Evolutionary conservation across 2,888 invertebrate genomes (phyloP).

Genomic region (Limnephilus rhombicus): DNA sequence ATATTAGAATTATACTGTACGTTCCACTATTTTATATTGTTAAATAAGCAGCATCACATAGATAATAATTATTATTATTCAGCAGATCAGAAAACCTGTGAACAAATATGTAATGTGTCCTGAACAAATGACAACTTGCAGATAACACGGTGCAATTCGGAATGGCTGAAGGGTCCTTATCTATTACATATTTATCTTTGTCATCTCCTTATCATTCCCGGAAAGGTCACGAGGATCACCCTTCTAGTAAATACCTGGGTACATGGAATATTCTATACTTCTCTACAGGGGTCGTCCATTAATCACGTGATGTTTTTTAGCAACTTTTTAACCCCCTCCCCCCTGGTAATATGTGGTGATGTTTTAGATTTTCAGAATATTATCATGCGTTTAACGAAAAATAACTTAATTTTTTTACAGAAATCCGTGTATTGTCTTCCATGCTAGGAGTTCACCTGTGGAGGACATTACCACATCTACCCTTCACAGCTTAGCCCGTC

Average conservation of each 20-base stretch:
- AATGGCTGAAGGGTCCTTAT: neutral
- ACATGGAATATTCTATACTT: neutral
- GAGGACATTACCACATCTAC: neutral
- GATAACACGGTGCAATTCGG: neutral
- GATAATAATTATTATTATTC: neutral
- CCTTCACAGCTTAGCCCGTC: neutral
- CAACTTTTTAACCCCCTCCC: no score
- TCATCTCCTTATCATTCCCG: neutral
- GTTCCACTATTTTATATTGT: neutral
- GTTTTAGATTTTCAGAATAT: no score
- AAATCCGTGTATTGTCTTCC: no score
- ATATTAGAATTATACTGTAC: no score
- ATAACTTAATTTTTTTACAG: no score
- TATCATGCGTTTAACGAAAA: no score
- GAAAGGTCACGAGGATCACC: neutral
- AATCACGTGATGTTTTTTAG: no score
- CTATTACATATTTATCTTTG: neutral
- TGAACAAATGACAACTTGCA: neutral
- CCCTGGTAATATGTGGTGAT: no score
- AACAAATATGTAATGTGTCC: neutral
- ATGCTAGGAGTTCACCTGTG: no score
- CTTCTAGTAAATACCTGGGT: neutral
- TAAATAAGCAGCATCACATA: neutral
- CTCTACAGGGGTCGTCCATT: no score
- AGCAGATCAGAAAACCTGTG: neutral